Conservation (phyloP, 1,140 invertebrate species). For the Drosophila obscura region DNA sequence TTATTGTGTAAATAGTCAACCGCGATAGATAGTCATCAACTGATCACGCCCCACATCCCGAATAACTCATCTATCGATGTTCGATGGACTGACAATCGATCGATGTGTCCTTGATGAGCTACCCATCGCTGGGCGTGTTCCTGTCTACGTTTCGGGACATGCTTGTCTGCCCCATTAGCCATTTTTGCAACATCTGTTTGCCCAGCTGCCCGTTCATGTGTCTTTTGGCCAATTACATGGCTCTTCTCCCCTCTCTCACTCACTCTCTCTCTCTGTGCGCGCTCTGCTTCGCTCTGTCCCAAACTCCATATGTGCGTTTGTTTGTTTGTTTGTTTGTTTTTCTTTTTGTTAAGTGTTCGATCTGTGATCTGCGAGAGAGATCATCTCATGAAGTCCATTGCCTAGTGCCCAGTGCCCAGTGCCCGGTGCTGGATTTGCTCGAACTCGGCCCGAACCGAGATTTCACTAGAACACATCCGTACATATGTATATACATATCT, state of each 20-base stretch:
- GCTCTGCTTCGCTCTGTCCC: constrained; percentile 7
- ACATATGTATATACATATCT: constrained; percentile 1
- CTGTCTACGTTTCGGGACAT: constrained; percentile 9
- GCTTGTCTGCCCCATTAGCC: constrained; percentile 53
- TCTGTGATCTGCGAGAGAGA: constrained; percentile 22
- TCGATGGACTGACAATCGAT: not conserved
- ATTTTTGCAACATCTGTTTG: constrained; percentile 76
- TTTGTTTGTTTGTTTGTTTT: constrained; percentile 19
- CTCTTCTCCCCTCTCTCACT: not conserved
- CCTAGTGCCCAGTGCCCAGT: constrained; percentile 14
- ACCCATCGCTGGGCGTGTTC: constrained; percentile 3
- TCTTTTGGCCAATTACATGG: constrained; percentile 39
- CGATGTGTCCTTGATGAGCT: not conserved
- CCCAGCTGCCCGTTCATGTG: constrained; percentile 51
- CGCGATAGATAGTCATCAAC: constrained; percentile 6
- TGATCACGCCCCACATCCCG: constrained; percentile 11
- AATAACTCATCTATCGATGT: constrained; percentile 23
- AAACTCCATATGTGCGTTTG: constrained; percentile 21
- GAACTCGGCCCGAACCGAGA: constrained; percentile 1
- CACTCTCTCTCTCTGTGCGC: not conserved
- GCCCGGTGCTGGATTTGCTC: constrained; percentile 10
- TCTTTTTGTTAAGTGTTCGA: constrained; percentile 41
- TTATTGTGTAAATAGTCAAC: constrained; percentile 15
- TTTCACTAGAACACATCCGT: constrained; percentile 30
- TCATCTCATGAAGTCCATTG: constrained; percentile 30